Base-by-base conservation (phyloP, 1,140 invertebrate genomes). In the Pachypsylla venusta region DNA sequence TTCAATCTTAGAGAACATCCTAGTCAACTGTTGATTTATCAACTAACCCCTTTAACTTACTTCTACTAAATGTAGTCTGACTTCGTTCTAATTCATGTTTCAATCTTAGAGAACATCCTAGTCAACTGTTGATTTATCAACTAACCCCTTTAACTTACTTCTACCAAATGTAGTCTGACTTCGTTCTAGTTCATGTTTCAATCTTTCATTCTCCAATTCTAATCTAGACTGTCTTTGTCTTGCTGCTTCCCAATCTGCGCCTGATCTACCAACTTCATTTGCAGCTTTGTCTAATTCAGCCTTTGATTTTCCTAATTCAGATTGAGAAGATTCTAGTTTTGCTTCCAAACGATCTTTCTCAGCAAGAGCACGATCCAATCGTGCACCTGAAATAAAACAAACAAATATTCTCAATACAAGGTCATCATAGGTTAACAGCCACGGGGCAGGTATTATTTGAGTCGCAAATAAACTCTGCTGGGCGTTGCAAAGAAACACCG, bases 301-400 rank as follows among this genome's bases (percentile, higher is more conserved):
- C 73, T 93, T 92, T 53, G 87, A 91, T 73, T 94, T 93, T 48
- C 91, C 91, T 30, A 95, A 74, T 70, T 94, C 91, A 2, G 87
- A 90, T 69, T 94, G 91, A 16, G 89, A 93, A 65, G 85, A 87
- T 70, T 95, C 91, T 60, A 95, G 71, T 68, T 91, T 91, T 20
- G 89, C 81, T 74, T 94, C 91, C 12, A 95, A 75, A 19, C 89
- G 80, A 67, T 93, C 90, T 69, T 93, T 91, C 67, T 94, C 91
- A 1, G 85, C 83, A 66, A 87, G 65, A 1, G 87, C 86, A 68
- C 90, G 80, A 70, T 94, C 90, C 59, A 91, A 73, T 60, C 88
- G 79, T 13, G 90, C 86, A 56, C 87, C 42, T 48, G 42, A 19
- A n/a, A n/a, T 19, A n/a, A 48, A n/a, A n/a, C 16, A 4, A 48